phyloP scores from a whole-genome alignment of 2,113 vertebrate species.

The Labrus mixtus region DNA sequence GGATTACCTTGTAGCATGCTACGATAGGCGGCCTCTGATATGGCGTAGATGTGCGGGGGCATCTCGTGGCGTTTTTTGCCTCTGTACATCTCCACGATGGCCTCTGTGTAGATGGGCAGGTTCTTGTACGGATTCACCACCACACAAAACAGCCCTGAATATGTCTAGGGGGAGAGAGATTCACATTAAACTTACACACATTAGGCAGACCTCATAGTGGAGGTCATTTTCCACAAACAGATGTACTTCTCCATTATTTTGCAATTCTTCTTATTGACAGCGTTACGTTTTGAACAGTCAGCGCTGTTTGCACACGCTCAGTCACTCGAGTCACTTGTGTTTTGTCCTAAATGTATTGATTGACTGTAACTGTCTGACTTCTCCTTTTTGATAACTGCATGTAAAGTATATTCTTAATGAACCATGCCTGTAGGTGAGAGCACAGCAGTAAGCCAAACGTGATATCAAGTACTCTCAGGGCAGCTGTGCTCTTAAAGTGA shows the following conservation, averaged over 20 bases:
- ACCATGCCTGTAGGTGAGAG: slow-evolving; percentile 2
- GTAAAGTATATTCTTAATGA: slow-evolving; percentile 1
- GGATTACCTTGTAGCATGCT: slow-evolving; percentile 94
- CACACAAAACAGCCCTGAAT: slow-evolving; percentile 94
- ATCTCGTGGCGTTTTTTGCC: slow-evolving; percentile 95
- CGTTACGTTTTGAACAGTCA: background rate
- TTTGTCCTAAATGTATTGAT: too few species aligned
- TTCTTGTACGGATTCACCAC: slow-evolving; percentile 96
- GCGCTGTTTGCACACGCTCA: background rate
- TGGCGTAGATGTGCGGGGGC: slow-evolving; percentile 93
- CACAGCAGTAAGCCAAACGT: background rate
- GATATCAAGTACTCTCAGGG: background rate
- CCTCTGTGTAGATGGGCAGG: slow-evolving; percentile 92
- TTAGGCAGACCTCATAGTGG: too few species aligned
- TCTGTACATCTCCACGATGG: slow-evolving; percentile 94
- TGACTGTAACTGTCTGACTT: background rate
- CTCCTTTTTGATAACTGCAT: slow-evolving; percentile 18
- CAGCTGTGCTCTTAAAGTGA: background rate
- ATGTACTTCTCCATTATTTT: too few species aligned
- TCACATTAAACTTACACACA: background rate
- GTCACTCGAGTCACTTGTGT: background rate
- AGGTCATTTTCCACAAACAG: too few species aligned
- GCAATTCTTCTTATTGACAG: too few species aligned
- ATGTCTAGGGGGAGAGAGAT: slow-evolving; percentile 83
- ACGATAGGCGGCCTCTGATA: slow-evolving; percentile 92